Percentiles rank a stretch among this genome's conserved stretches.
Evolutionary conservation across 2,113 vertebrate species (phyloP).

Genomic region (Sus scrofa): DNA sequence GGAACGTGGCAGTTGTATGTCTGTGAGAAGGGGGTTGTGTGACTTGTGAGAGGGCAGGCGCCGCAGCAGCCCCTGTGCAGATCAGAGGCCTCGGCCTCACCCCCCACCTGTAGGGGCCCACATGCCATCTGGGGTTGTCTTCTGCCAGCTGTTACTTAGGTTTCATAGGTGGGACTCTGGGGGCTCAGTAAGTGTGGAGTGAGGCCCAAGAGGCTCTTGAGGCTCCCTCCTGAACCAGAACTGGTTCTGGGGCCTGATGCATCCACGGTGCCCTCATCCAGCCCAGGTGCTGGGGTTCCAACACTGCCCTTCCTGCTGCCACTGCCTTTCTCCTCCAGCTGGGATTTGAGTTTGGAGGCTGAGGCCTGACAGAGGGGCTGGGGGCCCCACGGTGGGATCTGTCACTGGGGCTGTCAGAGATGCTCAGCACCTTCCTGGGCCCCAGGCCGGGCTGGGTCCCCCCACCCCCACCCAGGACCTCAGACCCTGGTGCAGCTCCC

Average conservation of each 20-base stretch:
- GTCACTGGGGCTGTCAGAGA: background rate
- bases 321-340: background rate
- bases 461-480: background rate
- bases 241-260: rapidly evolving
- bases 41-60: background rate
- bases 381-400: rapidly evolving
- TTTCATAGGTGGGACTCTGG: background rate
- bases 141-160: background rate
- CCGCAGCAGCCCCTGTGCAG: background rate
- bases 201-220: too few relatives aligned
- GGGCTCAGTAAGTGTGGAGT: background rate
- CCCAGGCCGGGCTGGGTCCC: background rate
- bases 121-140: background rate
- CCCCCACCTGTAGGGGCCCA: background rate
- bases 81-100: background rate
- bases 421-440: background rate
- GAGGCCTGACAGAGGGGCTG: background rate
- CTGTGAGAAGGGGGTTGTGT: background rate
- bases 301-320: rapidly evolving
- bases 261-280: background rate
- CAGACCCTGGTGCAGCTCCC: background rate
- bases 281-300: background rate
- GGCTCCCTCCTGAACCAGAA: background rate
- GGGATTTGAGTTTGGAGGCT: background rate
- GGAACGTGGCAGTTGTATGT: rapidly evolving